A percentile compares a stretch with the other conserved stretches of the same genome.
Conservation (phyloP, 2,888 invertebrate species). For the Timema podura region DNA sequence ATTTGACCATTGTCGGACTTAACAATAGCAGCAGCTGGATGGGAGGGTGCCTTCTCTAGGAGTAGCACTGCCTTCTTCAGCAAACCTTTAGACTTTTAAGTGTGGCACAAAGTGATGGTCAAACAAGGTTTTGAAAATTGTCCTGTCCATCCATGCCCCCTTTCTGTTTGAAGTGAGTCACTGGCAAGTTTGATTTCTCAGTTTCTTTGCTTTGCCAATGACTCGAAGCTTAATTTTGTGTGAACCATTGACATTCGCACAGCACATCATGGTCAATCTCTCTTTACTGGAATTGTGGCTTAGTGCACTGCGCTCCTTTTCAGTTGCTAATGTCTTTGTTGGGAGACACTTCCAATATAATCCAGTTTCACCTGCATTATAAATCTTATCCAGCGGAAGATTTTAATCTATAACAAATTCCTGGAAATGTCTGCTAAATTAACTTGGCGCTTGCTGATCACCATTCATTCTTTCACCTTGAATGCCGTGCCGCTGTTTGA, state of each 20-base stretch:
- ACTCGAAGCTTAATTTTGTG: not conserved
- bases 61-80: not conserved
- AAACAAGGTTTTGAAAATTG: not conserved
- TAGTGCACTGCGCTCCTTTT: not conserved
- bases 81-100: not conserved
- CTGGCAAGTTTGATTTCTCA: constrained; percentile 5
- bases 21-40: not conserved
- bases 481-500: constrained; percentile 5
- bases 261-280: not conserved
- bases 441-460: not conserved
- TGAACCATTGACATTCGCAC: not conserved
- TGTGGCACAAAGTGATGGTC: constrained; percentile 8
- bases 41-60: not conserved
- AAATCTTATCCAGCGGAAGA: not conserved
- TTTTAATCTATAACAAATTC: not conserved
- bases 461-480: not conserved
- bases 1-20: not conserved
- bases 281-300: constrained; percentile 6
- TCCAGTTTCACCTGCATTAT: not conserved
- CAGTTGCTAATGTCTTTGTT: not conserved
- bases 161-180: not conserved
- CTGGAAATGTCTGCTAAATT: not conserved
- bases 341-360: constrained; percentile 8
- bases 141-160: not conserved
- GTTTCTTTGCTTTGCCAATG: constrained; percentile 3